These are phyloP conservation scores for Spinibarbus caldwelli DNA, from an alignment of 2,797 vertebrate genomes.

Conservation along the genomic window DNA sequence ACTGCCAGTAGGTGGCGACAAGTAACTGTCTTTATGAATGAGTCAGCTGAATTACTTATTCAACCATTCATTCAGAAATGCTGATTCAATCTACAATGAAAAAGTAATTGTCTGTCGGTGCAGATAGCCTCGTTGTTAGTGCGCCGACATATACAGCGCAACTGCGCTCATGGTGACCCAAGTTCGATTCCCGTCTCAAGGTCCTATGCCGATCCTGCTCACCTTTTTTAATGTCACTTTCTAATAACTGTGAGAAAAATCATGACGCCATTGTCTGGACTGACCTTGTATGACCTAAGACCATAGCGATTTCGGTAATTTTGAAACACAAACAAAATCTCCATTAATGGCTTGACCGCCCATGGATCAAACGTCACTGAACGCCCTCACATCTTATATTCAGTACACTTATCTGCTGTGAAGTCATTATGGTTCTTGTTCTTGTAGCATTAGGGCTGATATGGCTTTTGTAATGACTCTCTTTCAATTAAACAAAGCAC, in stretches of 20 bases:
- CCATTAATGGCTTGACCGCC: conserved; percentile 24
- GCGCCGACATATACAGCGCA: too few species aligned
- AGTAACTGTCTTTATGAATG: too few species aligned
- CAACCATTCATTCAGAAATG: too few species aligned
- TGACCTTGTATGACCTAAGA: background rate
- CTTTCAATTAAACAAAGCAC: conserved; percentile 63
- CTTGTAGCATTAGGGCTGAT: conserved; percentile 56
- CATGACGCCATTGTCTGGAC: background rate
- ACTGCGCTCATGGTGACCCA: background rate
- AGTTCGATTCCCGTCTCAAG: background rate
- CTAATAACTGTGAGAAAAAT: background rate
- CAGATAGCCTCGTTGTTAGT: too few species aligned
- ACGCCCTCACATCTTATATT: conserved; percentile 17
- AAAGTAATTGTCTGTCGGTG: too few species aligned
- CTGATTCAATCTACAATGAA: too few species aligned
- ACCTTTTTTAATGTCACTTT: background rate
- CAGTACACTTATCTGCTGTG: conserved; percentile 10
- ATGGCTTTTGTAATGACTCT: conserved; percentile 56
- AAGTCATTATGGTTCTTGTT: conserved; percentile 46
- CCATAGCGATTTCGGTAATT: background rate
- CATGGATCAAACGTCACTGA: conserved; percentile 11
- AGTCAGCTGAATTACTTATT: too few species aligned
- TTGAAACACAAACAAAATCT: conserved; percentile 31
- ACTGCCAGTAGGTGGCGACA: too few species aligned
- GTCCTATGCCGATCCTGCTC: background rate